Evolutionary conservation across 1,140 invertebrate genomes (phyloP).

Genomic region (Heliconius hermathena): DNA sequence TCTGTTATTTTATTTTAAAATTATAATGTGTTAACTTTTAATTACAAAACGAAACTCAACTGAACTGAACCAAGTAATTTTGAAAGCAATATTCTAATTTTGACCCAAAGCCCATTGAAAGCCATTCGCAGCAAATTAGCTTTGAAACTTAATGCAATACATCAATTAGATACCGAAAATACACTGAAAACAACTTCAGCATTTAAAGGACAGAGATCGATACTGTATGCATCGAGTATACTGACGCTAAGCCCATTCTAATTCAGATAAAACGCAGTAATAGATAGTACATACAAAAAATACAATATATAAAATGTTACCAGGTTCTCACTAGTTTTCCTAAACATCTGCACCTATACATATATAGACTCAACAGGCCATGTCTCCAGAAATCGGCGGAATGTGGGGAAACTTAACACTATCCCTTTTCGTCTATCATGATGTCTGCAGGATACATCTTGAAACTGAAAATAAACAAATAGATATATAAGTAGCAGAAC

Average conservation of each 20-base stretch:
- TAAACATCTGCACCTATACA: no score
- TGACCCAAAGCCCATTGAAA: background rate
- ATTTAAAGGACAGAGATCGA: background rate
- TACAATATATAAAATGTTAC: no score
- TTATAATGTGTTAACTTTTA: background rate
- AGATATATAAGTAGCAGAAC: no score
- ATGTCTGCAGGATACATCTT: no score
- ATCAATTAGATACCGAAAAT: constrained; percentile 4
- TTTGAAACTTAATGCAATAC: background rate
- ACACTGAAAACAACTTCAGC: background rate
- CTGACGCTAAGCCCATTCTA: background rate
- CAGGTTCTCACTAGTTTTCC: no score
- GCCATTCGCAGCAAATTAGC: background rate
- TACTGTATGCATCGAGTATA: background rate
- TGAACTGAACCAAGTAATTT: background rate
- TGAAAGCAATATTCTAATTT: background rate
- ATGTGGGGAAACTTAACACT: no score
- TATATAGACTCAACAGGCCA: no score
- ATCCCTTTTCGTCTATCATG: no score
- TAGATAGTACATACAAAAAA: no score
- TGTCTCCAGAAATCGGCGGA: no score
- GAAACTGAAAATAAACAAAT: background rate
- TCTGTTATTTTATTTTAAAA: background rate
- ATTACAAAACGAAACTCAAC: background rate
- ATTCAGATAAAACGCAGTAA: background rate